Base-by-base conservation (phyloP, 1,140 invertebrate species). In the Stenopsyche tienmushanensis region DNA sequence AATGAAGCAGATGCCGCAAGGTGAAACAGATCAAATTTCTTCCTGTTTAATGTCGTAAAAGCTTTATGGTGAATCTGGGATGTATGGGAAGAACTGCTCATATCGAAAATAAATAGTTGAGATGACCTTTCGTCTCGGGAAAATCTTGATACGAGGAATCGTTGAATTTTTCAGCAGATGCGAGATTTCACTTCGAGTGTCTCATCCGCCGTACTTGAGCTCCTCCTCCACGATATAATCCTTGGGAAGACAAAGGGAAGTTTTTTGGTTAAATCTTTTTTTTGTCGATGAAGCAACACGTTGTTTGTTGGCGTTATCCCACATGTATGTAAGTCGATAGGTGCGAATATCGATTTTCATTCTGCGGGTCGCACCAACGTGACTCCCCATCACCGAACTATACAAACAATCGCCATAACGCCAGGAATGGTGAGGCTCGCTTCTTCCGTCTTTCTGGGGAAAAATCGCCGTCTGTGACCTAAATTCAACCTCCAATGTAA, bases 381-480 rank as follows among this genome's bases (percentile, higher is more conserved):
- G 54, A 57, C 34, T 42, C 13, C 10, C 39, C 57, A 47, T 60
- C 47, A 60, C 57, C n/a, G 15, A 47, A 60, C 55, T 58, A 41
- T 47, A 24, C 20, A 24, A 44, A 58, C 41, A 44, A n/a, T 58
- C 29, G 39, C 29, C 44, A 47, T 47, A 8, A 47, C 34, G 10
- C 18, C 44, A 15, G 34, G n/a, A n/a, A n/a, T n/a, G n/a, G n/a
- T n/a, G 29, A 34, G 29, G 29, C 5, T 13, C 29, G 13, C 29
- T 34, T 34, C 5, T 5, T 7, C 29, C 29, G 5, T 13, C 5
- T 34, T 13, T 34, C 29, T 7, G 13, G 29, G 5, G 13, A 13
- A 34, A 34, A 34, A 13, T 34, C 29, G 13, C 13, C 5, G 13
- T 34, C 29, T 34, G 29, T 34, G 5, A 34, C 29, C 5, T 34